Evolutionary conservation across 2,113 vertebrate genomes (phyloP), one percentile per base, ranked within the genome.

Genomic region (Megaceryle maxima): DNA sequence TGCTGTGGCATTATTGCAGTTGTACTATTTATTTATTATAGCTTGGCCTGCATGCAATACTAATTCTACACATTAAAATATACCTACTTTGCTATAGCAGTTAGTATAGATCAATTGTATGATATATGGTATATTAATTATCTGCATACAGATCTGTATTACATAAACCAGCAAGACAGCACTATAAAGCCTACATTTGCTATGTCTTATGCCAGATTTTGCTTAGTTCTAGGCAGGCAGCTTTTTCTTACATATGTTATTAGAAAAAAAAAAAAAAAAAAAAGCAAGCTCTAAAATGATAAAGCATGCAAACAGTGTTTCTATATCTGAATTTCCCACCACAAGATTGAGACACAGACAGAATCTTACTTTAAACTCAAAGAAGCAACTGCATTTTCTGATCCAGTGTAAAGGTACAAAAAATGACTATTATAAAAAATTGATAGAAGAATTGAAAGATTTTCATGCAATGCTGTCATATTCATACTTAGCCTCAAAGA

Each of bases 51-150:
- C 46, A 66, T 67, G 50, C 55, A 59, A 13, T 63, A 88, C 72
- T 88, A 93, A 86, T 86, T 83, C 37, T 66, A 44, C 68, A 90
- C 33, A 50, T 83, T 87, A 88, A 94, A 97, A 94, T 84, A 97
- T 64, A 73, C 68, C 76, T 81, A 51, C 66, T 94, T 93, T 81
- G 64, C 88, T 81, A 44, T 55, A 48, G 46, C 53, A 81, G 31
- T 93, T 81, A 88, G 46, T 56, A 81, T 56, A 88, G 64, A 91
- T 94, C 68, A 94, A 20, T 68, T 83, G 37, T 33, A 64, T 64
- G 73, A 83, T 68, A 84, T 59, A 78, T 13, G 60, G 37, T 64
- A 33, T 55, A 70, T 67, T 91, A 67, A 46, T 83, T 92, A 81
- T 33, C 64, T 64, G 56, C 64, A 72, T 60, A 75, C 35, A 56